Evolutionary conservation across 2,113 vertebrate genomes (phyloP).

Genomic region (Dicentrarchus labrax): DNA sequence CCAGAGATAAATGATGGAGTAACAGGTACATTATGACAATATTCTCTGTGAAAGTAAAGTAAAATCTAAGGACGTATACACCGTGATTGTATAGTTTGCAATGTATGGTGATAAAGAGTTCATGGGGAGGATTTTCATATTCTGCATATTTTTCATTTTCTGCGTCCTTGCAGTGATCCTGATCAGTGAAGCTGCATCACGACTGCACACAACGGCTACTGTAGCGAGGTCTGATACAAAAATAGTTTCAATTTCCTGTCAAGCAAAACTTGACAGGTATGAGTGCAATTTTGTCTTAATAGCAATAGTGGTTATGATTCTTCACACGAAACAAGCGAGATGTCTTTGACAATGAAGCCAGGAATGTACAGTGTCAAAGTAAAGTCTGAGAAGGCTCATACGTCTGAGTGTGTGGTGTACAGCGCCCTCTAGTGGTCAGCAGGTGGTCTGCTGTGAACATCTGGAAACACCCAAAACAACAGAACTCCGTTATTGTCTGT

Average conservation of each 20-base stretch:
- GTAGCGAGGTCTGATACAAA: conserved; percentile 47
- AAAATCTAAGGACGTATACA: conserved; percentile 1
- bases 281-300: conserved; percentile 35
- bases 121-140: neutral
- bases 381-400: neutral
- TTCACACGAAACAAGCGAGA: conserved; percentile 15
- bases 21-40: neutral
- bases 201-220: neutral
- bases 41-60: neutral
- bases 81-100: conserved; percentile 12
- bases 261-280: conserved; percentile 16
- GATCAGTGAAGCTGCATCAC: conserved; percentile 42
- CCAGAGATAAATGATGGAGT: neutral
- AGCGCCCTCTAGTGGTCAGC: conserved; percentile 23
- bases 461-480: too few species aligned
- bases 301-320: conserved; percentile 21
- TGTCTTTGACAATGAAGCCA: neutral
- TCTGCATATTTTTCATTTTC: conserved; percentile 5
- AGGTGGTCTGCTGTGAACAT: neutral
- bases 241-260: conserved; percentile 25
- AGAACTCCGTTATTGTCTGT: neutral
- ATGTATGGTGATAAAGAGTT: neutral
- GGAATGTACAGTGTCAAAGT: neutral
- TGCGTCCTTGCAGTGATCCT: conserved; percentile 4
- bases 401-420: neutral